Base-by-base conservation (phyloP, 2,113 vertebrate species). In the Mirounga angustirostris region DNA sequence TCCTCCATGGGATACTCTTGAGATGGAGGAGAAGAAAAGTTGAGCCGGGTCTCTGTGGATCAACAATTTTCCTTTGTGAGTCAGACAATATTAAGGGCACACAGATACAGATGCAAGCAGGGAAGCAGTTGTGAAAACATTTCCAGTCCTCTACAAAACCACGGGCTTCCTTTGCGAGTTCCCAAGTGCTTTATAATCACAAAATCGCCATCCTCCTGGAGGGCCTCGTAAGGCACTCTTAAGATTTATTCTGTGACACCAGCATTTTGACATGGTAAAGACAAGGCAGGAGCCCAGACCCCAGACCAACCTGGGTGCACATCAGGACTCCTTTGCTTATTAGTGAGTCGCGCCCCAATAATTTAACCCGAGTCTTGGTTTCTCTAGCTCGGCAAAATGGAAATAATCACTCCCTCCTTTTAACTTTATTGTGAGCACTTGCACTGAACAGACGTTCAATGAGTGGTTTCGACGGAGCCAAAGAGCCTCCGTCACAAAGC, bases 21-120 rank as follows among this genome's bases (percentile, higher is more conserved):
- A 98, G 93, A 97, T 59, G 69, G 33, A 4, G 80, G 89, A 97
- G 90, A 95, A 97, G 94, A 97, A 92, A 98, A 98, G 67, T 69
- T 96, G 96, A 98, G 40, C 22, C 15, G 13, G 97, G 92, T 98
- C 85, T 90, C 59, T 95, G 3, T 11, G 91, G 84, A 98, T 96
- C 92, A 95, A 96, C 98, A 96, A 76, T 0, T 82, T 33, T 7
- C 92, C 67, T 83, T 28, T 93, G 95, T 91, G 98, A 98, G 69
- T 71, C 92, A 94, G 12, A 56, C 91, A 98, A 94, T 97, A 97
- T 79, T 79, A 92, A 94, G 97, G 96, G 96, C 63, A 43, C 2
- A 1, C 67, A 97, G 94, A 76, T 30, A 94, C 0, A 69, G 46
- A 61, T 14, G 24, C 67, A 80, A 80, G 65, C 76, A 5, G 33